These are phyloP conservation scores for Phyllostomus hastatus DNA, from an alignment of 2,113 vertebrate genomes.

Conservation along the genomic window DNA sequence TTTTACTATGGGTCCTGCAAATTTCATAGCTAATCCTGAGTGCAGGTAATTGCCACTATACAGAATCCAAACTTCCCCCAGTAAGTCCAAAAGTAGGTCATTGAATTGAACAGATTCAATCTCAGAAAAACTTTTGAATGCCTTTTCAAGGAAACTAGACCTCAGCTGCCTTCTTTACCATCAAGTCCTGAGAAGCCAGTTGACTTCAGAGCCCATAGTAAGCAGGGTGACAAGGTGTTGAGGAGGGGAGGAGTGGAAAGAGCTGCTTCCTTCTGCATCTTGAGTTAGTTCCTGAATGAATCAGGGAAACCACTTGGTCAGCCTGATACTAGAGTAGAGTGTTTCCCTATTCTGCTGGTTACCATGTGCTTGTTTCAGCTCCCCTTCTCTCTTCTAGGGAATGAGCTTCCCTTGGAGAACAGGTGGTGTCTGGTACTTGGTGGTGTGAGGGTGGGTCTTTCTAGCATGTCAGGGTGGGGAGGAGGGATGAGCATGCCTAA, in stretches of 20 bases:
- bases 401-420: neutral
- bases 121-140: neutral
- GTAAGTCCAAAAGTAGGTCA: neutral
- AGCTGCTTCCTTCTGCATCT: neutral
- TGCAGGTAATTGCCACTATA: neutral
- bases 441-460: neutral
- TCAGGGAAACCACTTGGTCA: neutral
- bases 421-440: neutral
- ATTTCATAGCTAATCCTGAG: neutral
- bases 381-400: neutral
- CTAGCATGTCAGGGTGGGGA: neutral
- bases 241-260: too few species aligned
- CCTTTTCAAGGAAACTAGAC: neutral
- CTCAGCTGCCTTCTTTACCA: neutral
- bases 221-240: neutral
- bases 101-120: neutral
- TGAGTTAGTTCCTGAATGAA: neutral
- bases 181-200: neutral
- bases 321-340: neutral
- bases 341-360: neutral
- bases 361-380: neutral
- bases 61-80: neutral
- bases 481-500: neutral
- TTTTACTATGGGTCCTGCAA: neutral
- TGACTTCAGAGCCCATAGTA: neutral